Evolutionary conservation across 2,113 vertebrate genomes (phyloP).

Genomic region (Pangasianodon gigas): DNA sequence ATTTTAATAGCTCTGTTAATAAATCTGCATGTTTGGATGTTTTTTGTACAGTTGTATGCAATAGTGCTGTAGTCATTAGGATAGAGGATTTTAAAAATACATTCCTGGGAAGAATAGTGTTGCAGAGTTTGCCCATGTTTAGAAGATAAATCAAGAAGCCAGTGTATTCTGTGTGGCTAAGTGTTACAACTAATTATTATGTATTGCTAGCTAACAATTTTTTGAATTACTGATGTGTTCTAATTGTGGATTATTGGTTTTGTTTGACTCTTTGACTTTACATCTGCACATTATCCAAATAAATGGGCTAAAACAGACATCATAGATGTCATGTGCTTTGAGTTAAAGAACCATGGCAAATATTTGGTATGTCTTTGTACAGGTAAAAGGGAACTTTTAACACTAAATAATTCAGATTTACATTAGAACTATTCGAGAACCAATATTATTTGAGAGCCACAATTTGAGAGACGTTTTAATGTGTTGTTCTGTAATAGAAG

Average conservation of each 20-base stretch:
- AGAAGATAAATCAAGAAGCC: background rate
- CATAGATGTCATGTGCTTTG: background rate
- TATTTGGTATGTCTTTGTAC: background rate
- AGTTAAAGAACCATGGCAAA: background rate
- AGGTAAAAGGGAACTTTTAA: background rate
- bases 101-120: background rate
- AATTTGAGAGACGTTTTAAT: background rate
- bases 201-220: background rate
- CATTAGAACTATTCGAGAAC: background rate
- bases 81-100: background rate
- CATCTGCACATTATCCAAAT: background rate
- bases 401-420: background rate
- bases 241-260: background rate
- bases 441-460: background rate
- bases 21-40: background rate
- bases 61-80: background rate
- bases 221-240: background rate
- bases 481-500: background rate
- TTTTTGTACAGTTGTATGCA: background rate
- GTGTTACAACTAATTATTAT: too few relatives aligned
- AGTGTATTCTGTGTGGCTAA: background rate
- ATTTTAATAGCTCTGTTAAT: background rate
- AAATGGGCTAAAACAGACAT: background rate
- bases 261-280: background rate
- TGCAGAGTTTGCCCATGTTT: background rate